phyloP scores from a whole-genome alignment of 2,797 vertebrate species.

The Scolopax bukidnonensis region DNA sequence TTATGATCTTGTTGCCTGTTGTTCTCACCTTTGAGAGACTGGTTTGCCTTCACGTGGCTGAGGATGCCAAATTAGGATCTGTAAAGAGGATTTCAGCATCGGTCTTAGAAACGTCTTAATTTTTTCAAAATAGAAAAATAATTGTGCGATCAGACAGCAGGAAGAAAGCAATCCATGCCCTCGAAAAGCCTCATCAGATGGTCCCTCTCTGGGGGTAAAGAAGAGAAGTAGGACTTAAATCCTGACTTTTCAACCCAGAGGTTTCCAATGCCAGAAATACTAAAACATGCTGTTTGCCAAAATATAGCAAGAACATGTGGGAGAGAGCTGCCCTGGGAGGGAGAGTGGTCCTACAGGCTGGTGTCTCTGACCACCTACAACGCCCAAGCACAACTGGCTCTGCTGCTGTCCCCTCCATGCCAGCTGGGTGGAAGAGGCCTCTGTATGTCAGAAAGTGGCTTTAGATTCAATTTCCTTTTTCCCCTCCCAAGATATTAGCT shows the following conservation, averaged over 20 bases:
- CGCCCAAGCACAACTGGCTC: not conserved
- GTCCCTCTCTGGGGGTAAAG: not conserved
- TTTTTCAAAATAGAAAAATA: not conserved
- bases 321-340: not conserved
- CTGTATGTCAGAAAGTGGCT: not conserved
- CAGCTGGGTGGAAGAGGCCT: not conserved
- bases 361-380: not conserved
- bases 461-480: not conserved
- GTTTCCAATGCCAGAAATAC: not conserved
- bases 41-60: not conserved
- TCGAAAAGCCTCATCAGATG: not conserved
- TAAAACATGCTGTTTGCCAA: not conserved
- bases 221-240: not conserved
- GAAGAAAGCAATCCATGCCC: not conserved
- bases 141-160: not conserved
- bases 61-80: not conserved
- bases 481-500: not conserved
- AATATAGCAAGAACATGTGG: fast-evolving
- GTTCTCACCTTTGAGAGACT: not conserved
- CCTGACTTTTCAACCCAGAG: not conserved
- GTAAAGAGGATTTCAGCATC: not conserved
- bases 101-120: not conserved
- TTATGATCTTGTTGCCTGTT: not conserved
- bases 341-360: not conserved
- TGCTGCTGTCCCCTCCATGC: not conserved